phyloP scores from a whole-genome alignment of 2,797 vertebrate species.

The Neoniphon sammara region DNA sequence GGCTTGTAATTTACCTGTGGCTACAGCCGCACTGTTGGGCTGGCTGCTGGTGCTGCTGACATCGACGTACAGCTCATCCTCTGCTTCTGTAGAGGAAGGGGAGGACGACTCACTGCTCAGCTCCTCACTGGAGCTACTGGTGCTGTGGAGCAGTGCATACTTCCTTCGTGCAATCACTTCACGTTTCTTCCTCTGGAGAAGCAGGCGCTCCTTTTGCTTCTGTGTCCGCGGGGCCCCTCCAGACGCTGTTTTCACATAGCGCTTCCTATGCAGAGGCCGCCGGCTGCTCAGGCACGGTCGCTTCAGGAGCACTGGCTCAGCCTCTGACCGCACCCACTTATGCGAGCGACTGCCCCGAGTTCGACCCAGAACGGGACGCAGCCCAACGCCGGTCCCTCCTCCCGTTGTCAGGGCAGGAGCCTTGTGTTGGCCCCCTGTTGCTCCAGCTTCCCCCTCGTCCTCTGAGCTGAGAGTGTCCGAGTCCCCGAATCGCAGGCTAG shows the following conservation, averaged over 20 bases:
- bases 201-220: constrained; percentile 95
- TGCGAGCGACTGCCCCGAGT: constrained; percentile 89
- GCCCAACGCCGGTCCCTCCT: constrained; percentile 75
- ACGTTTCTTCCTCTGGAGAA: constrained; percentile 95
- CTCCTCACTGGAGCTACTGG: constrained; percentile 96
- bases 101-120: constrained; percentile 93
- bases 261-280: constrained; percentile 89
- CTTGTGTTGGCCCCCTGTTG: constrained; percentile 79
- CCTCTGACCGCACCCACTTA: constrained; percentile 93
- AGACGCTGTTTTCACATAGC: constrained; percentile 88
- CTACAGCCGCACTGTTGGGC: constrained; percentile 87
- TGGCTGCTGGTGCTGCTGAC: constrained; percentile 94
- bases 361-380: constrained; percentile 81
- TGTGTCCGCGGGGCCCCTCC: constrained; percentile 90
- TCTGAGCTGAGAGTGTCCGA: constrained; percentile 98
- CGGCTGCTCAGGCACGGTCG: constrained; percentile 90
- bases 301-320: constrained; percentile 92
- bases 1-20: constrained; percentile 87
- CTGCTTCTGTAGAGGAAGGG: constrained; percentile 93
- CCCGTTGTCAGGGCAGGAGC: constrained; percentile 72
- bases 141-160: constrained; percentile 93
- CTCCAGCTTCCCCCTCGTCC: constrained; percentile 85
- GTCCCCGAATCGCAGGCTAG: constrained; percentile 95
- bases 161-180: constrained; percentile 94
- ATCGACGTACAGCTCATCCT: constrained; percentile 95